Base-by-base conservation (phyloP, 35 echinoderm and acorn worm species). In the Patiria miniata region DNA sequence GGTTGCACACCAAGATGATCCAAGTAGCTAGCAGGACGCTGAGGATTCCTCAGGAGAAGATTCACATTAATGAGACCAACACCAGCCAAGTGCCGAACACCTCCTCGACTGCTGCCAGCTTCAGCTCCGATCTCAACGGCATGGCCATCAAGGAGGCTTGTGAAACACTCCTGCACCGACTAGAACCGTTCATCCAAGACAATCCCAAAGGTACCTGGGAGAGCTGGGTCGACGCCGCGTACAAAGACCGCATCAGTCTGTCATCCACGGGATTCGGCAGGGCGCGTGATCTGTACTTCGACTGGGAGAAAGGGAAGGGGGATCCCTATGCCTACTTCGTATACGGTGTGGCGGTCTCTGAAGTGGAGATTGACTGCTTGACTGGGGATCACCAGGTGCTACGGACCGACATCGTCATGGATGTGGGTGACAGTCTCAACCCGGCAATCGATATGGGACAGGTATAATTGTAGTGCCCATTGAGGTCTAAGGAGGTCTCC, bases 401-500 rank as follows among this genome's bases (percentile, higher is more conserved):
- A 29, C 58, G 91, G 39, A 90, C 95, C 2, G 95, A 93, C 52
- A 91, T 93, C 23, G 95, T 97, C 16, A 93, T 97, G 78, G 91
- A 97, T 65, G 86, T 97, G n/a, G 95, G 87, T 7, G 39, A 87
- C 10, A 97, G 95, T 82, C 42, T 97, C 18, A 97, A 97, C 69
- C 95, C 95, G 51, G 95, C 95, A 15, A 61, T 97, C 22, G 91
- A 93, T 59, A 90, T 97, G 50, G 91, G 91, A 68, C 95, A 97
- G 88, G 91, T 92, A 39, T 30, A 14, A 28, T 47, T 12, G 12
- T 47, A n/a, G n/a, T n/a, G n/a, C n/a, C n/a, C n/a, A n/a, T n/a
- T n/a, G n/a, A n/a, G n/a, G n/a, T n/a, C n/a, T n/a, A n/a, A n/a
- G n/a, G n/a, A n/a, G n/a, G n/a, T n/a, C n/a, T n/a, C n/a, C n/a